Percentiles rank a stretch among this genome's conserved stretches.
These are phyloP conservation scores for Catalaphyllia jardinei DNA, from an alignment of 64 coral and sea anemone species.

Conservation along the genomic window DNA sequence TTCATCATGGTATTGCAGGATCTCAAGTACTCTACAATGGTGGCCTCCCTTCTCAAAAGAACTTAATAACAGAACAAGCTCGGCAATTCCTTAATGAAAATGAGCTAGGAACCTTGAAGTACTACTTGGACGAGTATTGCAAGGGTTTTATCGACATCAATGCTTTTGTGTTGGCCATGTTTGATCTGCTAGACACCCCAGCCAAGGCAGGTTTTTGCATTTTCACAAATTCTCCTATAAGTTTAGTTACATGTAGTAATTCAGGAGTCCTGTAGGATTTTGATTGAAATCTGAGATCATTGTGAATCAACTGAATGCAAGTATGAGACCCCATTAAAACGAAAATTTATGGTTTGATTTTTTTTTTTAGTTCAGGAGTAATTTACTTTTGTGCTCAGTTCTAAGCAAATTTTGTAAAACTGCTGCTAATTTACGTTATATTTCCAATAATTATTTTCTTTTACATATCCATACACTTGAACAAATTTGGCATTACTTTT, in stretches of 20 bases:
- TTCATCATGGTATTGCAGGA: conserved; percentile 83
- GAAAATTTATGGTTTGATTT: too few species aligned
- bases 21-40: conserved; percentile 86
- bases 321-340: too few species aligned
- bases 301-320: too few species aligned
- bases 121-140: conserved; percentile 86
- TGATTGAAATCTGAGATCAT: too few species aligned
- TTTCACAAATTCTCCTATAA: neutral
- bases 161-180: conserved; percentile 83
- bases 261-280: neutral
- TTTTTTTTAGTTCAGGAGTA: too few species aligned
- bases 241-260: neutral
- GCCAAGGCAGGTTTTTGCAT: conserved; percentile 63
- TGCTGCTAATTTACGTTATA: too few species aligned
- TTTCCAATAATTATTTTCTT: too few species aligned
- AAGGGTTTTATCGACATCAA: conserved; percentile 52
- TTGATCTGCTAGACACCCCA: conserved; percentile 84
- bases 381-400: too few species aligned
- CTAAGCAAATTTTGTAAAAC: too few species aligned
- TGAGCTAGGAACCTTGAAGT: conserved; percentile 77
- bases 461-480: too few species aligned
- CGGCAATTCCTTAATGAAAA: conserved; percentile 72
- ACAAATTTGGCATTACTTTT: too few species aligned
- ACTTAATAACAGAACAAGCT: conserved; percentile 79
- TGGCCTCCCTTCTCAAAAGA: conserved; percentile 76